These are phyloP conservation scores for Littorina saxatilis DNA, from an alignment of 1,140 invertebrate genomes.

Conservation along the genomic window DNA sequence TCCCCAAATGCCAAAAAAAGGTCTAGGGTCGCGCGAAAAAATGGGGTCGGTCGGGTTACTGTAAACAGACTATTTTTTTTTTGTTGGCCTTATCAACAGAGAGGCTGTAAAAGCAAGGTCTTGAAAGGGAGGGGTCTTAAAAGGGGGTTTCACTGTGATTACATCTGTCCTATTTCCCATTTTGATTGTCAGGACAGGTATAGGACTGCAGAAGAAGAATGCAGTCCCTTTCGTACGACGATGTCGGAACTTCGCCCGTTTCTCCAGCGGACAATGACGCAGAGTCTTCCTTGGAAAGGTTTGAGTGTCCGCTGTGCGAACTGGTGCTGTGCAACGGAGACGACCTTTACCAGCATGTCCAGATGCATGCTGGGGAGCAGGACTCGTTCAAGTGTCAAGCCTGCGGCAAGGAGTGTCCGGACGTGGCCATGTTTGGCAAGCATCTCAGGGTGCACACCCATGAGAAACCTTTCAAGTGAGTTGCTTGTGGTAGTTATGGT, in stretches of 20 bases:
- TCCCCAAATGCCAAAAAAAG: too few relatives aligned
- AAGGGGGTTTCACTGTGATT: too few relatives aligned
- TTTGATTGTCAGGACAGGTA: too few relatives aligned
- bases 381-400: background rate
- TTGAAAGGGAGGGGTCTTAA: too few relatives aligned
- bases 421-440: constrained; percentile 8
- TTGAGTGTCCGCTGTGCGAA: constrained; percentile 25
- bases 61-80: too few relatives aligned
- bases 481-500: background rate
- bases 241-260: background rate
- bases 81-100: too few relatives aligned
- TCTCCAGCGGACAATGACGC: background rate
- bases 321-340: constrained; percentile 21
- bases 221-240: background rate
- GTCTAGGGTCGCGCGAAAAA: too few relatives aligned
- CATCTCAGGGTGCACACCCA: constrained; percentile 20
- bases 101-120: too few relatives aligned
- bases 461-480: constrained; percentile 28
- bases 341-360: constrained; percentile 12
- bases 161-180: too few relatives aligned
- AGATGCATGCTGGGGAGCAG: constrained; percentile 22
- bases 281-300: background rate
- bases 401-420: background rate
- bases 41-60: too few relatives aligned
- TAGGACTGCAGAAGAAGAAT: background rate